Conservation (phyloP, 2,113 vertebrate species). For the Sinocyclocheilus anshuiensis region DNA sequence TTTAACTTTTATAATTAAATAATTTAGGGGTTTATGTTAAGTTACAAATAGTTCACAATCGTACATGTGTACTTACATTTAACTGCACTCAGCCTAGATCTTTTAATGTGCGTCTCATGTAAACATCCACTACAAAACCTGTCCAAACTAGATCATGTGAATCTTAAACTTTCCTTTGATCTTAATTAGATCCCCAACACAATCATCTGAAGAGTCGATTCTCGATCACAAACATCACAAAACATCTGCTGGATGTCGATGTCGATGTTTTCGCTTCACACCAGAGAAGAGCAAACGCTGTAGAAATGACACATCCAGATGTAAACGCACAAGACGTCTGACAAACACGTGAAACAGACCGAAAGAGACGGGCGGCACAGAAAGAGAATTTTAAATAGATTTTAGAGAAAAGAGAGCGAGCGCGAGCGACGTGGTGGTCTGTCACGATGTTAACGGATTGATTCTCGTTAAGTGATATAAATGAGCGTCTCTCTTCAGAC, state of each 20-base stretch:
- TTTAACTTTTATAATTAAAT: too few species aligned
- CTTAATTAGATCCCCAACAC: not conserved
- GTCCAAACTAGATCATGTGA: not conserved
- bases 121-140: too few species aligned
- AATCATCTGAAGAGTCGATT: not conserved
- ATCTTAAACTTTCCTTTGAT: not conserved
- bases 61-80: not conserved
- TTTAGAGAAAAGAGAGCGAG: not conserved
- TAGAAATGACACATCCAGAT: not conserved
- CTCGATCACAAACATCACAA: not conserved
- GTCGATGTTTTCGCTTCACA: not conserved
- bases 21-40: too few species aligned
- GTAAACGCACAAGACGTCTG: not conserved
- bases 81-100: not conserved
- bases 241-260: not conserved
- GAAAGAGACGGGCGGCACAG: not conserved
- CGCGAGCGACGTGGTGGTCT: not conserved
- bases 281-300: not conserved
- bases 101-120: too few species aligned
- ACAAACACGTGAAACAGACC: not conserved
- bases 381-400: not conserved
- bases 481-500: not conserved
- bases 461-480: constrained; percentile 24
- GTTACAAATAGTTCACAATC: too few species aligned
- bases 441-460: not conserved